Evolutionary conservation across 2,888 invertebrate genomes (phyloP), one percentile per base, ranked within the genome.

Genomic region (Torymus aiolomorphi): DNA sequence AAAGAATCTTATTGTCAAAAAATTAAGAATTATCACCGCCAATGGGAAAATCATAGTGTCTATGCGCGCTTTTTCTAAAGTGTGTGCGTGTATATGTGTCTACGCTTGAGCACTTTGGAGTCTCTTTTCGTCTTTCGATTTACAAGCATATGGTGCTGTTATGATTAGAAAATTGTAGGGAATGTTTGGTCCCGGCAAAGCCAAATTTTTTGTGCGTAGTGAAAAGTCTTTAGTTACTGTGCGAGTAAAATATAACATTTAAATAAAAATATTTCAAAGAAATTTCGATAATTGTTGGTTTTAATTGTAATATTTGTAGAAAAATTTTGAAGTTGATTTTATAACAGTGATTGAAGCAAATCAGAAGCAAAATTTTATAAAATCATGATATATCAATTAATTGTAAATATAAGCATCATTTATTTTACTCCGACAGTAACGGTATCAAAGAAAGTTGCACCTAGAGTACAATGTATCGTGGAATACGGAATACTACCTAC

Each of bases 381-480:
- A 51, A 51, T 42, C 18, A 20, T 42, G 20, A 20, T 20, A 20
- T 20, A 20, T 20, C 20, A 20, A 20, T 2, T 20, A 20, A 20
- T 20, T 66, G 24, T 57, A 69, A n/a, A 57, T 69, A 57, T 42
- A 57, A 69, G 20, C 20, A 20, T 20, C 51, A 3, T 59, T 49
- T 42, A 13, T 42, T 70, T 70, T 70, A 57, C 70, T 59, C 70
- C 24, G 42, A 57, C 70, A 57, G 70, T 59, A 70, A 70, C 57
- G 20, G 13, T 66, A 66, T 66, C 72, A 57, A 49, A 71, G 65
- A 70, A 75, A 61, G 59, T 76, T 63, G 49, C 8, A 42, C 8
- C 8, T 59, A 66, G 61, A 77, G 76, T 49, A 77, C 71, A 62
- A 57, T 69, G 31, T 56, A 56, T 54, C 31, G 31, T n/a, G n/a